A percentile compares a stretch with the other conserved stretches of the same genome.
Conservation (phyloP, 1,140 invertebrate species). For the Pentalonia nigronervosa region DNA sequence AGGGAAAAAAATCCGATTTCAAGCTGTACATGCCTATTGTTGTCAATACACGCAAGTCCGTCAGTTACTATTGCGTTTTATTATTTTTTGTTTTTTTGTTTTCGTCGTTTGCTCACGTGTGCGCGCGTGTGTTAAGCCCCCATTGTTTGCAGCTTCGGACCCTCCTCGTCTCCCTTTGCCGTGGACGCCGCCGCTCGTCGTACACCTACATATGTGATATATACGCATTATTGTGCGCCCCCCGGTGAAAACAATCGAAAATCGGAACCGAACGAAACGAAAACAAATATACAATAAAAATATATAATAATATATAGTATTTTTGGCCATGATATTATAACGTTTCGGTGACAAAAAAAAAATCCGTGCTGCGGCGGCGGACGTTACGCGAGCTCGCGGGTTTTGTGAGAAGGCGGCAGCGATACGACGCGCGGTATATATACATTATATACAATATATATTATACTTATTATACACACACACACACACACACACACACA, state of each 20-base stretch:
- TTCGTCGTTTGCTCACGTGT: constrained; percentile 24
- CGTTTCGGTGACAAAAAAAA: not conserved
- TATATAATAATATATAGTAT: not conserved
- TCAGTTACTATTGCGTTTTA: constrained; percentile 56
- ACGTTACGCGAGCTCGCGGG: not conserved
- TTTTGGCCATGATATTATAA: not conserved
- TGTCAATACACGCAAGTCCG: not conserved
- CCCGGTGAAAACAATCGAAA: constrained; percentile 20
- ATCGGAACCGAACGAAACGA: not conserved
- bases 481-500: not conserved
- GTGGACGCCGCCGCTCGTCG: not conserved
- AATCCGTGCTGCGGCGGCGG: not conserved
- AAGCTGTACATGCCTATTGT: not conserved
- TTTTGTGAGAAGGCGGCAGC: not conserved
- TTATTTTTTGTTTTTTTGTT: constrained; percentile 40
- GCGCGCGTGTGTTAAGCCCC: constrained; percentile 50
- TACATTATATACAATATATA: not conserved
- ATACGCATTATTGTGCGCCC: not conserved
- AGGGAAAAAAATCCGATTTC: constrained; percentile 51
- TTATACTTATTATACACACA: not conserved
- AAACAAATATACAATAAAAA: not conserved
- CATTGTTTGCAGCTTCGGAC: constrained; percentile 44
- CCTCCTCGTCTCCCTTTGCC: not conserved
- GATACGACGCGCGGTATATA: not conserved
- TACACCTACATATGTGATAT: too few relatives aligned